Conservation (phyloP, 2,113 vertebrate species). For the Anoplopoma fimbria region DNA sequence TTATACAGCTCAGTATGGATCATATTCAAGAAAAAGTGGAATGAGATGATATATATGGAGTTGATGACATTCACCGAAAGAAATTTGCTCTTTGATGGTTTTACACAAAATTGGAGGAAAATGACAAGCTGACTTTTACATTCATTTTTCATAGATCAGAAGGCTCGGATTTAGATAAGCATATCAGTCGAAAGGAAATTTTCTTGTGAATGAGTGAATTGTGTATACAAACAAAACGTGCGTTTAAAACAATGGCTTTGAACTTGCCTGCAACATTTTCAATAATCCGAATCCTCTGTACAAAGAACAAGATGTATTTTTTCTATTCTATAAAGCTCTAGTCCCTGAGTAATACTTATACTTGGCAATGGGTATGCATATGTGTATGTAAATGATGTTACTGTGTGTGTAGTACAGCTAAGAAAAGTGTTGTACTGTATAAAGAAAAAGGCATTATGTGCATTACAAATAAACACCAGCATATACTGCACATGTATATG, state of each 20-base stretch:
- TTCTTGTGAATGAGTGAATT: constrained; percentile 4
- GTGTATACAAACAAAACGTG: constrained; percentile 6
- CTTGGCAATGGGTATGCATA: constrained; percentile 13
- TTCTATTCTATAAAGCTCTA: not conserved
- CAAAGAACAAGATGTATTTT: constrained; percentile 34
- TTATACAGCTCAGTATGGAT: not conserved
- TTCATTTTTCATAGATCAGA: constrained; percentile 40
- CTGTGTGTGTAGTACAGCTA: not conserved
- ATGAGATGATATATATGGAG: constrained; percentile 7
- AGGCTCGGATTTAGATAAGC: constrained; percentile 20
- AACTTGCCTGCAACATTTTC: not conserved
- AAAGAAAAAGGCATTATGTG: not conserved
- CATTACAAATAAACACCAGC: not conserved
- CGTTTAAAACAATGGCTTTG: constrained; percentile 14
- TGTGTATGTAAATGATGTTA: constrained; percentile 19
- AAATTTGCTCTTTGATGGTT: constrained; percentile 48
- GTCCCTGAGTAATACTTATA: not conserved
- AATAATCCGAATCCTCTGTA: not conserved
- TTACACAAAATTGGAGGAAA: constrained; percentile 42
- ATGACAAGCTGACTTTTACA: constrained; percentile 7
- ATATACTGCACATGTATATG: not conserved
- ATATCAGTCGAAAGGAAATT: constrained; percentile 6
- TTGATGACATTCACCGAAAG: constrained; percentile 33
- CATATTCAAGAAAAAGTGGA: constrained; percentile 8
- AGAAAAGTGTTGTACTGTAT: not conserved